phyloP scores from a whole-genome alignment of 2,113 vertebrate species.

The Probosciger aterrimus region DNA sequence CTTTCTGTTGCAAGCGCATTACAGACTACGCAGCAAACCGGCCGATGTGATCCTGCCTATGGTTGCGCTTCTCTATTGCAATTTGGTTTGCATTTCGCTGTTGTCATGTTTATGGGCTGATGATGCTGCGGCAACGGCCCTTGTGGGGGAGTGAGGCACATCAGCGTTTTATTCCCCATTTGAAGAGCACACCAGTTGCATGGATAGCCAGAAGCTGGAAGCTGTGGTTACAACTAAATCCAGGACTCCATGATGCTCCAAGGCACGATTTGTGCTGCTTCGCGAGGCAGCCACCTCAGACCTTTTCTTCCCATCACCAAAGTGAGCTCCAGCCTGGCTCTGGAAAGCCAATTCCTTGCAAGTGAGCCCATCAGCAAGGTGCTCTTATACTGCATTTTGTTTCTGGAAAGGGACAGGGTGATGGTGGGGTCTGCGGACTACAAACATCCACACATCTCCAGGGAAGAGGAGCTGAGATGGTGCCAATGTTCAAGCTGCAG shows the following conservation, averaged over 20 bases:
- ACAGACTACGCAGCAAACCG: not conserved
- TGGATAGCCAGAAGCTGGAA: not conserved
- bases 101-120: constrained; percentile 4
- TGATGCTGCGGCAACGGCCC: not conserved
- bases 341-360: not conserved
- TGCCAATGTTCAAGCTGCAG: not conserved
- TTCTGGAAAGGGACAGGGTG: not conserved
- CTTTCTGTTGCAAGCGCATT: not conserved
- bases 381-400: not conserved
- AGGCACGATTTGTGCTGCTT: fast-evolving
- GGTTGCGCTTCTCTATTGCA: not conserved
- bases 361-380: not conserved
- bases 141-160: not conserved
- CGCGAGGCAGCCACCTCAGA: not conserved
- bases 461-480: not conserved
- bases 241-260: fast-evolving
- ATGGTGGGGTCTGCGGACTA: not conserved
- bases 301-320: not conserved
- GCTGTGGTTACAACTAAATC: not conserved
- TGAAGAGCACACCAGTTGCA: not conserved
- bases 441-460: not conserved
- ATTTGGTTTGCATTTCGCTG: not conserved
- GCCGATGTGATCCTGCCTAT: not conserved
- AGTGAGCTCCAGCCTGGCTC: not conserved
- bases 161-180: not conserved